phyloP scores from a whole-genome alignment of 2,797 vertebrate species.

The Gadopsis bispinosus region DNA sequence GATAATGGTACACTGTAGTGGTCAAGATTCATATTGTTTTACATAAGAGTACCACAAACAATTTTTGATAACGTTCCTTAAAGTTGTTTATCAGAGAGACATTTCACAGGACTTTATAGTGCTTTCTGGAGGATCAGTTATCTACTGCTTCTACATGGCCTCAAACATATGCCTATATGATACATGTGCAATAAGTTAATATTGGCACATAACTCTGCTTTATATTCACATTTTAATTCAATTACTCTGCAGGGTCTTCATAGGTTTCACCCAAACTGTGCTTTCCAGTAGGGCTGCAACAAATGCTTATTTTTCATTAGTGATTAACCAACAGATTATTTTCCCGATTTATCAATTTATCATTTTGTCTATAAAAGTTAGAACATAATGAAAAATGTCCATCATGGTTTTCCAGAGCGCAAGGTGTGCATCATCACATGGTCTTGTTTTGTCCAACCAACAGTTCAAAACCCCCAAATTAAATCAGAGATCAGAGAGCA shows the following conservation, averaged over 20 bases:
- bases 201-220: background rate
- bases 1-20: background rate
- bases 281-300: background rate
- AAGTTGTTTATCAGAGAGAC: background rate
- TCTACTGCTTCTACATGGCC: background rate
- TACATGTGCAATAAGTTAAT: background rate
- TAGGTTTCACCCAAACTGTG: no score
- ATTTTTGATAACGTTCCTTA: background rate
- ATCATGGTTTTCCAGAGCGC: background rate
- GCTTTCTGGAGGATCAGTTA: background rate
- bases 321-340: background rate
- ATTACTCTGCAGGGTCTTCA: background rate
- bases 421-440: no score
- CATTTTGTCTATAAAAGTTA: background rate
- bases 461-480: background rate
- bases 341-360: background rate
- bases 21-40: background rate
- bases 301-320: background rate
- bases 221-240: constrained; percentile 9
- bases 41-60: background rate
- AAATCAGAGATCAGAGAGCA: background rate
- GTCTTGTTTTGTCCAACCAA: background rate
- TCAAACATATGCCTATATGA: background rate
- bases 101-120: background rate
- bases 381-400: background rate